A percentile compares a stretch with the other conserved stretches of the same genome.
Conservation (phyloP, 2,888 invertebrate species). For the Chydorus sphaericus region DNA sequence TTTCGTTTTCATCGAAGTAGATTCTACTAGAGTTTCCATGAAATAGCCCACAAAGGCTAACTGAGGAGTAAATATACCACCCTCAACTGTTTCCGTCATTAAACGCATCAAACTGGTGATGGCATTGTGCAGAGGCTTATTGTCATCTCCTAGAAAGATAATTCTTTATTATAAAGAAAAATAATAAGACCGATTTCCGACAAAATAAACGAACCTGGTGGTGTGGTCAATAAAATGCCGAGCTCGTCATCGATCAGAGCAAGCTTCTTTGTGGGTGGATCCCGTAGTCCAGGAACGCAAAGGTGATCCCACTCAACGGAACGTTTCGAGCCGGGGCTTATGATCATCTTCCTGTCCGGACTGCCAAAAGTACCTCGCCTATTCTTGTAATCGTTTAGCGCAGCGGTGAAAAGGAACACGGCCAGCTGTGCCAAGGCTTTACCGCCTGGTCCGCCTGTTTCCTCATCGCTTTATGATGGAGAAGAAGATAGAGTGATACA, state of each 20-base stretch:
- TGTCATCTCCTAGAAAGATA: background rate
- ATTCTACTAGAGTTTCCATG: background rate
- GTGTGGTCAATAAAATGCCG: background rate
- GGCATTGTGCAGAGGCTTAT: background rate
- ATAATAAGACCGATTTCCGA: too few species aligned
- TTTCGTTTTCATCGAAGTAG: background rate
- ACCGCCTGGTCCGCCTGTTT: slow-evolving; percentile 4
- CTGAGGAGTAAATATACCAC: slow-evolving; percentile 8
- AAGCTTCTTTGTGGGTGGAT: background rate
- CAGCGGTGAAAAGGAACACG: background rate
- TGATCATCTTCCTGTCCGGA: too few species aligned
- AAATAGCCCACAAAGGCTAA: slow-evolving; percentile 4
- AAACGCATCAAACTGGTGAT: background rate
- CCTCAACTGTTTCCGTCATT: slow-evolving; percentile 1
- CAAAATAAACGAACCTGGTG: background rate
- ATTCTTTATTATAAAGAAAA: background rate
- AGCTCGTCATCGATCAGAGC: background rate
- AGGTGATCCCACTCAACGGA: background rate
- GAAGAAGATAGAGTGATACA: too few species aligned
- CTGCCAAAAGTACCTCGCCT: too few species aligned
- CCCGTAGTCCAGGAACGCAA: background rate
- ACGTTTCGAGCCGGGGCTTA: background rate
- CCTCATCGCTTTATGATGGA: background rate
- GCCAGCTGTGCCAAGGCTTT: slow-evolving; percentile 4
- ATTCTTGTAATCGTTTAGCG: background rate